Percentiles rank a stretch among this genome's conserved stretches.
Conservation (phyloP, 2,797 vertebrate genomes). For the Geotrypetes seraphini region DNA sequence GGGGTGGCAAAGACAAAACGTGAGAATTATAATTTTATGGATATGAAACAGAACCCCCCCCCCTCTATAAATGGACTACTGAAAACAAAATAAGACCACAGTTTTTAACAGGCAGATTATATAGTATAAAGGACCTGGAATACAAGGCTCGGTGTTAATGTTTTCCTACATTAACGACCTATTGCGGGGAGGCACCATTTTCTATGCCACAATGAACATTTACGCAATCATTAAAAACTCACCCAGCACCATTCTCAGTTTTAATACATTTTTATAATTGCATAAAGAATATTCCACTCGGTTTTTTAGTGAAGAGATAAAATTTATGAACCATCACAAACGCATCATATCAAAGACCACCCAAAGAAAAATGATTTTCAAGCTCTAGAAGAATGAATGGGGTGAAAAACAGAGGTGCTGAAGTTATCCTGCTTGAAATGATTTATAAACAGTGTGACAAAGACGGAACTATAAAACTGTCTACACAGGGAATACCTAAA, state of each 20-base stretch:
- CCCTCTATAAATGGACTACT: too few species aligned
- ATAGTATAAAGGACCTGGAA: too few species aligned
- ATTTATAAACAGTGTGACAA: constrained; percentile 2
- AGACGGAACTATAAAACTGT: too few species aligned
- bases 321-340: constrained; percentile 61
- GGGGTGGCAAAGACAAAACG: too few species aligned
- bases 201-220: constrained; percentile 54
- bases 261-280: constrained; percentile 70
- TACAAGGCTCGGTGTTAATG: too few species aligned
- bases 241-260: constrained; percentile 55
- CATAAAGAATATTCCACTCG: constrained; percentile 61
- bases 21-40: too few species aligned
- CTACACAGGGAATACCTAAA: too few species aligned
- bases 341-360: constrained; percentile 51
- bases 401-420: constrained; percentile 1
- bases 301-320: constrained; percentile 67
- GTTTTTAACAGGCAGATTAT: too few species aligned
- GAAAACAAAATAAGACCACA: too few species aligned
- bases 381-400: constrained; percentile 5
- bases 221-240: constrained; percentile 62
- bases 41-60: too few species aligned
- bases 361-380: constrained; percentile 52
- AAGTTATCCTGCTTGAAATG: not conserved
- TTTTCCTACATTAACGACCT: too few species aligned
- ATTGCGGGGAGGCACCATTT: too few species aligned